These are phyloP conservation scores for Psittacula cyanocephala DNA, from an alignment of 2,113 vertebrate species.

Conservation along the genomic window DNA sequence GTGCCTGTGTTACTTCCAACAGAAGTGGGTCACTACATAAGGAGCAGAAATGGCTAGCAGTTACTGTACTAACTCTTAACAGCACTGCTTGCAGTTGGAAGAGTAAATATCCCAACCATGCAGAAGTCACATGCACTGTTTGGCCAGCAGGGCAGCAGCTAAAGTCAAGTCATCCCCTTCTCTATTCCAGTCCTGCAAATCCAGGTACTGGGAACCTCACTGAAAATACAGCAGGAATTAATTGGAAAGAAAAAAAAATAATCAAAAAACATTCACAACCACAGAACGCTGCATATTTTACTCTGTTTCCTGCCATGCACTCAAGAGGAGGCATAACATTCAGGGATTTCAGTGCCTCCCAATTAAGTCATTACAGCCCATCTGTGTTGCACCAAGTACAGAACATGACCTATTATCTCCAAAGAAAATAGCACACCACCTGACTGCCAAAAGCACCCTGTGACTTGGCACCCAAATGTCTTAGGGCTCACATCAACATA, in stretches of 20 bases:
- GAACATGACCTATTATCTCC: conserved; percentile 45
- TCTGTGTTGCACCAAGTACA: conserved; percentile 51
- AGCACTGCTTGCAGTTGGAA: not conserved
- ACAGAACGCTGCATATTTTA: not conserved
- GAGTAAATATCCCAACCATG: not conserved
- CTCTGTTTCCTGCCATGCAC: not conserved
- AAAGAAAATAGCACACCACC: conserved; percentile 38
- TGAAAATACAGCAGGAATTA: not conserved
- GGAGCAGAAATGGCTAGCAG: not conserved
- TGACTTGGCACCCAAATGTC: conserved; percentile 43
- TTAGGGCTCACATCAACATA: conserved; percentile 11
- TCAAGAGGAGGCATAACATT: not conserved
- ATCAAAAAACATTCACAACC: not conserved
- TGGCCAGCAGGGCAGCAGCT: not conserved
- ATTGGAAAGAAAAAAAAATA: not conserved
- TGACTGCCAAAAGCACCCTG: conserved; percentile 50
- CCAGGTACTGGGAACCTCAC: not conserved
- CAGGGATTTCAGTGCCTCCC: not conserved
- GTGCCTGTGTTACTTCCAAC: not conserved
- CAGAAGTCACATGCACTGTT: fast-evolving
- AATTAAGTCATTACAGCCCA: conserved; percentile 45
- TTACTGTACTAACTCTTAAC: not conserved
- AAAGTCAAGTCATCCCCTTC: not conserved
- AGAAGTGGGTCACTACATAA: not conserved
- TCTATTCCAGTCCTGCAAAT: not conserved